Conservation (phyloP, 2,113 vertebrate genomes). For the Nothocercus nigrocapillus region DNA sequence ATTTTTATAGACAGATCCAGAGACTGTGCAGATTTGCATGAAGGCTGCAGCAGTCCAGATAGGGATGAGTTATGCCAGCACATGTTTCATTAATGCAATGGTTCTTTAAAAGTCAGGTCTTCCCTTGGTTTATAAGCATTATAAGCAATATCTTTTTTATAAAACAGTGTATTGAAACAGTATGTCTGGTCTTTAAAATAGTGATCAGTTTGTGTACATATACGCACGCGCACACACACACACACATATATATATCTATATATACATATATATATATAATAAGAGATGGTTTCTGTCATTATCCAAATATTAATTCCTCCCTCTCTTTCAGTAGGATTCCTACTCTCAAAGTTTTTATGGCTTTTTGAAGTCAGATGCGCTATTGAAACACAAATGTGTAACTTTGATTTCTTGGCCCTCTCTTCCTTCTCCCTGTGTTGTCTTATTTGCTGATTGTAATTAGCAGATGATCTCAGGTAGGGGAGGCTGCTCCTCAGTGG, state of each 20-base stretch:
- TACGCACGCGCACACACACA: no score
- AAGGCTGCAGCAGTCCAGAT: neutral
- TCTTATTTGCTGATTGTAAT: neutral
- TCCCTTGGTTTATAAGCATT: neutral
- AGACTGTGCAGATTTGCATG: neutral
- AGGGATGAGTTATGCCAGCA: neutral
- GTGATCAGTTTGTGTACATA: neutral
- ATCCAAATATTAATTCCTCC: neutral
- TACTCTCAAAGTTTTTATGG: neutral
- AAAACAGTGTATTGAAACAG: neutral
- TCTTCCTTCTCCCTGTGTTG: neutral
- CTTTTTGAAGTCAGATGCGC: neutral
- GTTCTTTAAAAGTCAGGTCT: neutral
- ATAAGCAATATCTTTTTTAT: neutral
- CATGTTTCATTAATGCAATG: neutral
- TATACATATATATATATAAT: no score
- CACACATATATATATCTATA: no score
- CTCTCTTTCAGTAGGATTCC: neutral
- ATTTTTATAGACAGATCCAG: neutral
- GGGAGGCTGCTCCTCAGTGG: neutral
- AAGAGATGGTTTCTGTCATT: neutral
- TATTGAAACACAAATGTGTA: neutral
- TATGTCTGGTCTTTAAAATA: neutral
- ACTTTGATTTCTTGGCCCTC: neutral
- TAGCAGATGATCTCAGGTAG: neutral